Evolutionary conservation across 1,140 invertebrate genomes (phyloP), one percentile per base, ranked within the genome.

Genomic region (Zeugodacus cucurbitae): DNA sequence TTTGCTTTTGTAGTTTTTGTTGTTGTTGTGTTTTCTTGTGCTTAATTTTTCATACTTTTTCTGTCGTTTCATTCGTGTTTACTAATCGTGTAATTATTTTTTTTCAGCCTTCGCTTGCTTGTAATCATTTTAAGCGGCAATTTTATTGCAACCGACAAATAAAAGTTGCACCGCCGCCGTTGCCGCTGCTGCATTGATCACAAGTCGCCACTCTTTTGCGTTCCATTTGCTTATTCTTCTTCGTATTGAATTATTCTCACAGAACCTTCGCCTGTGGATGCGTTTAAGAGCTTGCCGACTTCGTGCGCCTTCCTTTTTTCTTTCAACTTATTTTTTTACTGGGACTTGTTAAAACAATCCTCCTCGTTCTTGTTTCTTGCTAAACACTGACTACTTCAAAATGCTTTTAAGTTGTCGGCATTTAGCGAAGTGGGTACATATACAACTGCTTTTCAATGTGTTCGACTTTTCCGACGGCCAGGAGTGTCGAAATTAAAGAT

Each of bases 361-460:
- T 74, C 0, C 34, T 41, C 34, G 32, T 74, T 20, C 67, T 37
- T 74, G 32, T 74, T 74, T 67, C 29, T 41, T n/a, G 34, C 67
- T 74, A 74, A 41, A 74, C 8, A 37, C 67, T 74, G 34, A 22
- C 67, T 74, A 74, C 64, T 67, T 67, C 34, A 74, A 74, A 74
- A 74, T 74, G 67, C 67, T 74, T 74, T 74, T 74, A 74, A 74
- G 32, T 74, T 74, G 67, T 74, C 67, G 67, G 67, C 67, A 41
- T 67, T 67, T 34, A 34, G 32, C 34, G 26, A 67, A 67, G 64
- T 34, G 29, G 64, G 26, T 67, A 32, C 29, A 34, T 17, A 32
- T 7, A 32, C 10, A 67, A 67, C 64, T 17, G 29, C 26, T 67
- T 67, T 67, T 34, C 26, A 32, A n/a, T 20, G 41, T 37, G 32